A percentile compares a stretch with the other conserved stretches of the same genome.
These are phyloP conservation scores for Chloroceryle aenea DNA, from an alignment of 2,113 vertebrate genomes.

Conservation along the genomic window DNA sequence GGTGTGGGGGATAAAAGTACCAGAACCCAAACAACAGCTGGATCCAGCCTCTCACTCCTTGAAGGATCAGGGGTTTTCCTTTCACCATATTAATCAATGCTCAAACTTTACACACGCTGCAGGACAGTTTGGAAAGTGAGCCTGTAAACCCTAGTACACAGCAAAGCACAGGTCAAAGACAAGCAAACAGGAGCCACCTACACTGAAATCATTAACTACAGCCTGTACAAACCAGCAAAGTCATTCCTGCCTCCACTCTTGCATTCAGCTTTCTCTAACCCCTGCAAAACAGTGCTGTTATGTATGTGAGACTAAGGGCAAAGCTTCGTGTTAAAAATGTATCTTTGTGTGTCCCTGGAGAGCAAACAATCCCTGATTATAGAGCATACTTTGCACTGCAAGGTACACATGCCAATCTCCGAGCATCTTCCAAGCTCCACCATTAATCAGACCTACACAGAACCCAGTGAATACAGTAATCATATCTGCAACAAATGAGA, in stretches of 20 bases:
- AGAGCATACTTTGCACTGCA: rapidly evolving
- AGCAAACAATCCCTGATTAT: not conserved
- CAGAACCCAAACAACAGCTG: rapidly evolving
- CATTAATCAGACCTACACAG: not conserved
- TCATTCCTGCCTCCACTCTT: not conserved
- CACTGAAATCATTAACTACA: not conserved
- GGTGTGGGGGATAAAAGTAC: not conserved
- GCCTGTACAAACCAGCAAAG: not conserved
- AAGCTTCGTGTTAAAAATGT: not conserved
- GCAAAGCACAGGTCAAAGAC: rapidly evolving
- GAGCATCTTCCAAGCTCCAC: not conserved
- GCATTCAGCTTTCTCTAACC: not conserved
- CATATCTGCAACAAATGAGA: rapidly evolving
- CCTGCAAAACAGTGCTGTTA: not conserved
- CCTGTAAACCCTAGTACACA: not conserved
- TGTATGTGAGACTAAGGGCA: not conserved
- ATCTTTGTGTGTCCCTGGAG: not conserved
- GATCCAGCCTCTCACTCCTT: not conserved
- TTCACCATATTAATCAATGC: not conserved
- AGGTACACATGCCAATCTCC: not conserved
- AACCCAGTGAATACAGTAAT: not conserved
- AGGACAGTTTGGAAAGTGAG: not conserved
- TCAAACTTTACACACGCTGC: not conserved
- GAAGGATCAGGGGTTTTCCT: not conserved
- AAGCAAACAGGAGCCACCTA: not conserved